Evolutionary conservation across 2,888 invertebrate species (phyloP), one percentile per base, ranked within the genome.

Genomic region (Papilio gigon): DNA sequence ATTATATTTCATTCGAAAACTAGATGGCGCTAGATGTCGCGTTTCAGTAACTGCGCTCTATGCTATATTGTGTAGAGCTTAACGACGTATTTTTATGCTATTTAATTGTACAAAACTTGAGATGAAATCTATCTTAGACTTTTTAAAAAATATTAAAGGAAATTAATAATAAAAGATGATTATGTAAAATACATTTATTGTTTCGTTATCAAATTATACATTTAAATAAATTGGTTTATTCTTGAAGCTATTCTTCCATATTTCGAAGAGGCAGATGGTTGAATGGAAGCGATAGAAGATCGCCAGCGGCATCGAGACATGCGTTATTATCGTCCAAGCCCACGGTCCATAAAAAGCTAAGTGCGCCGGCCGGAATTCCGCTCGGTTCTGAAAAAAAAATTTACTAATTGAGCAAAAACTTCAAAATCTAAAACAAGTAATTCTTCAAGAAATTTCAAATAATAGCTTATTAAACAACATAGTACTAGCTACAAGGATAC

Each of bases 221-320:
- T 95, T 94, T 40, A 92, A 78, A 70, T 89, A 90, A 5, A 90
- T 77, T 0, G 90, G 91, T 81, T 90, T 92, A 74, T 94, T 94
- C 81, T 97, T 98, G 87, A 97, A 98, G 62, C 97, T 95, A 72
- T 95, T 94, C 84, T 97, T 98, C 98, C 98, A 98, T 68, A 98
- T 96, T 85, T 98, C 97, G 79, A 97, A 97, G 22, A 98, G 93
- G 84, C 98, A 98, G 76, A 98, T 97, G 0, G 97, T 97, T 2
- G 97, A 97, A 85, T 98, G 97, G 82, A 98, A 98, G 50, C 98
- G 92, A 86, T 97, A 98, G 88, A 97, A 97, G 76, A 97, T 97
- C 0, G 96, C 96, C 59, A 98, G 88, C 0, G 97, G 97, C 95
- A 97, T 97, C 0, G 97, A 96, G 0, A 97, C 95, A 81, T 97